phyloP scores from a whole-genome alignment of 2,113 vertebrate species.

The Pseudonaja textilis region DNA sequence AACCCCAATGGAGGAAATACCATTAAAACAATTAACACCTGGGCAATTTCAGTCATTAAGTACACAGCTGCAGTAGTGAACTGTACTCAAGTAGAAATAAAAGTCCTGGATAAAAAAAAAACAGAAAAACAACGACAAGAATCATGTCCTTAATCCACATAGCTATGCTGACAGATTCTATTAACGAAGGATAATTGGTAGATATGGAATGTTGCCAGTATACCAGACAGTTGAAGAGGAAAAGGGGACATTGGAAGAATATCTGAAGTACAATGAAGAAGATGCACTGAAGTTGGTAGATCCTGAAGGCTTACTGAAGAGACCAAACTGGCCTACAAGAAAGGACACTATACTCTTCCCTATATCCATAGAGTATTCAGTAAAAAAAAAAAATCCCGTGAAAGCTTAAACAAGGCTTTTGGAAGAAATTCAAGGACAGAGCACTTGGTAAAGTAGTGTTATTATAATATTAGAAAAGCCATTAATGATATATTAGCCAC shows the following conservation, averaged over 20 bases:
- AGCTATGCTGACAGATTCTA: neutral
- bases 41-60: no score
- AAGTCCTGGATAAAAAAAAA: no score
- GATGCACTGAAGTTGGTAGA: neutral
- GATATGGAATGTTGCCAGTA: neutral
- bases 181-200: neutral
- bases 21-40: no score
- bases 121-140: no score
- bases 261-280: neutral
- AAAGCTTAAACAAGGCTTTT: neutral
- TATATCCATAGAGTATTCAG: neutral
- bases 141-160: no score
- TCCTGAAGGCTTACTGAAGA: neutral
- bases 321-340: neutral
- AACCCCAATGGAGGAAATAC: no score
- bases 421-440: neutral
- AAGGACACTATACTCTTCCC: neutral
- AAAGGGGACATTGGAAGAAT: neutral
- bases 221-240: neutral
- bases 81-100: no score
- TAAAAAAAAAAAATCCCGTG: neutral
- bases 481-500: neutral
- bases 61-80: no score
- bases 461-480: neutral
- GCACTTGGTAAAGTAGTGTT: neutral